Conservation (phyloP, 2,888 invertebrate species). For the Melanotus villosus region DNA sequence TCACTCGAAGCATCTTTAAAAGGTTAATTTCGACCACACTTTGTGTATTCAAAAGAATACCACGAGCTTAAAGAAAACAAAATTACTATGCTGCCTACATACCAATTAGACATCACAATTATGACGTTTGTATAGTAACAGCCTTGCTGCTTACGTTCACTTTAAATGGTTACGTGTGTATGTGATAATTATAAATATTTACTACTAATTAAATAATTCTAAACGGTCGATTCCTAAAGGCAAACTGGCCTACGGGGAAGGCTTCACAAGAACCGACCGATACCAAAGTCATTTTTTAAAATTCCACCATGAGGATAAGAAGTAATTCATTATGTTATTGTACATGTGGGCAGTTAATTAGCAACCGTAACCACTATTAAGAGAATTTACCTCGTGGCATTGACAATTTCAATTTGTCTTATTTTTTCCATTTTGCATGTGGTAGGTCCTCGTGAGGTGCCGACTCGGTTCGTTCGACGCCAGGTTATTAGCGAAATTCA, state of each 20-base stretch:
- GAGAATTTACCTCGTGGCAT: conserved; percentile 2
- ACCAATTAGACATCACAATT: not conserved
- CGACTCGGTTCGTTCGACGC: too few relatives aligned
- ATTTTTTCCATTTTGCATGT: not conserved
- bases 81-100: not conserved
- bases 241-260: not conserved
- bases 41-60: not conserved
- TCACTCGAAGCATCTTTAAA: not conserved
- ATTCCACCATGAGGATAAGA: not conserved
- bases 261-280: not conserved
- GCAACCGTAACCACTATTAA: not conserved
- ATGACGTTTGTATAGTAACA: not conserved
- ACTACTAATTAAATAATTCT: not conserved
- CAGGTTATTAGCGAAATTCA: too few relatives aligned
- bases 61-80: not conserved
- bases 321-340: conserved; percentile 5
- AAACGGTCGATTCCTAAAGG: not conserved
- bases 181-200: conserved; percentile 1
- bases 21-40: not conserved
- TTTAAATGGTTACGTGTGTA: conserved; percentile 1
- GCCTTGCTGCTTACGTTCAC: not conserved
- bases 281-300: not conserved
- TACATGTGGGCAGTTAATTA: conserved; percentile 13
- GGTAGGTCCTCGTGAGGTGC: too few relatives aligned
- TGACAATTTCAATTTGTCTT: conserved; percentile 9